Conservation (phyloP, 2,888 invertebrate species). For the Ischnura elegans region DNA sequence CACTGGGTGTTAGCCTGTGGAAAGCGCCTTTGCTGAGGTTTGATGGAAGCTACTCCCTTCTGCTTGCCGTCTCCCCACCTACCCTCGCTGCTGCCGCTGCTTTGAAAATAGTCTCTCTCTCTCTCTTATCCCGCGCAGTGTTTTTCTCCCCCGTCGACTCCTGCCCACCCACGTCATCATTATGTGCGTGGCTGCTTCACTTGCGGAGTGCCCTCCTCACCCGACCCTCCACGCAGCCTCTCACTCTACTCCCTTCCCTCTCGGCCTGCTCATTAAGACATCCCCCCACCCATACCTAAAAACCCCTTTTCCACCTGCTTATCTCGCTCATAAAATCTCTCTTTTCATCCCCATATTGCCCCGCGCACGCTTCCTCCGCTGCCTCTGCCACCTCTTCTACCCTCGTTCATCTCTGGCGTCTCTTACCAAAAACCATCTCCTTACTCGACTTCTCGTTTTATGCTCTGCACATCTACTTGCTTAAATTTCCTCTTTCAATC, state of each 20-base stretch:
- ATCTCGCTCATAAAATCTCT: background rate
- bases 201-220: background rate
- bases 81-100: background rate
- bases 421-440: background rate
- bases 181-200: constrained; percentile 15
- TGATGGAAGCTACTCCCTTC: background rate
- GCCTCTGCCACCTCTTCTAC: background rate
- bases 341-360: constrained; percentile 33
- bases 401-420: background rate
- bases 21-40: background rate
- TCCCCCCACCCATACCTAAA: too few species aligned
- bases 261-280: background rate
- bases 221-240: background rate
- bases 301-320: too few species aligned
- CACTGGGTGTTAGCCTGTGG: too few species aligned
- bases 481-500: too few species aligned
- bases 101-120: background rate
- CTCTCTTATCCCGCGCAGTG: background rate
- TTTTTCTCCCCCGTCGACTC: background rate
- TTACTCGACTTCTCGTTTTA: background rate
- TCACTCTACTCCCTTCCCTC: background rate
- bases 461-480: too few species aligned
- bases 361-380: constrained; percentile 18
- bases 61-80: background rate
- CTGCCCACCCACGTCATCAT: background rate